Base-by-base conservation (phyloP, 2,888 invertebrate genomes). In the Gymnocheta viridis region DNA sequence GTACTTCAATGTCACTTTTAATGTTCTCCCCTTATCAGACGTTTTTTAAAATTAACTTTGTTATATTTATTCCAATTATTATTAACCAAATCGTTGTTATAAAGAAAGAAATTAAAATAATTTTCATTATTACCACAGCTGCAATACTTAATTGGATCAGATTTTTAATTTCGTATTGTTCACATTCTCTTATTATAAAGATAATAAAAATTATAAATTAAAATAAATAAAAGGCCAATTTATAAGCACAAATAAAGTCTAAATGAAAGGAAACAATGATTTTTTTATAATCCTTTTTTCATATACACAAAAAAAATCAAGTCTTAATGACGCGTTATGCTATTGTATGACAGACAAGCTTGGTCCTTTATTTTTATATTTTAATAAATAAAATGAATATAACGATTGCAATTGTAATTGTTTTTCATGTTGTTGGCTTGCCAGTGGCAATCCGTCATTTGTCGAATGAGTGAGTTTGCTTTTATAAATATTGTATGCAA, bases 371-470 rank as follows among this genome's bases (percentile, higher is more conserved):
- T 32, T 47, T 38, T 32, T 64, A 14, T 27, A n/a, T 64, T 29
- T 49, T 4, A 66, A 49, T 64, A 24, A 35, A 35, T n/a, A 35
- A 38, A 38, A 47, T 35, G 9, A 12, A 17, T 56, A 7, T 27
- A n/a, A 66, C 22, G 9, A 29, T 12, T 27, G n/a, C n/a, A n/a
- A 24, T 29, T 35, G 17, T 54, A 41, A 24, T 51, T 51, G 14
- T 51, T 38, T 7, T 60, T 35, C 14, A 47, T 58, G 22, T 22
- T 49, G 60, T 47, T 49, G 64, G 29, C 64, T 74, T 74, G 41
- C 19, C 64, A 64, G 51, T 44, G 41, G 51, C 74, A 74, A 64
- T 77, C 58, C 44, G 56, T 67, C 47, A 67, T 67, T 67, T 77
- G 58, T 74, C 62, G 27, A 29, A 17, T 56, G 54, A 47, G 32